Percentiles rank a stretch among this genome's conserved stretches.
Evolutionary conservation across 2,797 vertebrate genomes (phyloP).

Genomic region (Acanthornis magna): DNA sequence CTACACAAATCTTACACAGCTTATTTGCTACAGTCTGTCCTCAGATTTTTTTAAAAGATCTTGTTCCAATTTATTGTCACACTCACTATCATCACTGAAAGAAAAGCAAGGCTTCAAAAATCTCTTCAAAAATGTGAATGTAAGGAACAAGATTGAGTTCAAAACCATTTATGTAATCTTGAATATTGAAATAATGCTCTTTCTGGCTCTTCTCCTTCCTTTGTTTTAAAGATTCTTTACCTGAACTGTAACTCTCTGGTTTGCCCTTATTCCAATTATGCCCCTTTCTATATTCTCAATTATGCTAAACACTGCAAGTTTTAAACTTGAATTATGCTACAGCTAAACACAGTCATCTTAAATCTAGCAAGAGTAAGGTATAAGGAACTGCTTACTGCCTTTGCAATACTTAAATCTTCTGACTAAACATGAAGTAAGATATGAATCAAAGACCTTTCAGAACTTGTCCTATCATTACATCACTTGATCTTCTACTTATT

Average conservation of each 20-base stretch:
- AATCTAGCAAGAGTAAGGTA: not conserved
- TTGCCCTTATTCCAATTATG: not conserved
- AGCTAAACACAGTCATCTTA: not conserved
- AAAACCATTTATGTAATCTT: not conserved
- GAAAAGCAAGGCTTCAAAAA: not conserved
- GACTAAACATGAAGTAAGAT: not conserved
- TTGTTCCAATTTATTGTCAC: not conserved
- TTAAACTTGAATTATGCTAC: not conserved
- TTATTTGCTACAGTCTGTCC: not conserved
- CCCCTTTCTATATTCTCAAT: not conserved
- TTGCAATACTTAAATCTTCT: not conserved
- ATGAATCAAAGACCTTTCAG: not conserved
- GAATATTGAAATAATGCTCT: not conserved
- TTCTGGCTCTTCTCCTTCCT: not conserved
- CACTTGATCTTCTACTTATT: not conserved
- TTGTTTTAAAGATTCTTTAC: not conserved
- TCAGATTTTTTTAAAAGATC: not conserved
- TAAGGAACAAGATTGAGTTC: not conserved
- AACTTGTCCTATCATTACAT: not conserved
- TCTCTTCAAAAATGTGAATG: not conserved
- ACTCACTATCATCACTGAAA: not conserved
- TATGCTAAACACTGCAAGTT: not conserved
- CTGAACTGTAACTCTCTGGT: not conserved
- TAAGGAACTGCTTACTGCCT: not conserved
- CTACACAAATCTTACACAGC: not conserved